These are phyloP conservation scores for Erebia ligea DNA, from an alignment of 2,888 invertebrate genomes.

Conservation along the genomic window DNA sequence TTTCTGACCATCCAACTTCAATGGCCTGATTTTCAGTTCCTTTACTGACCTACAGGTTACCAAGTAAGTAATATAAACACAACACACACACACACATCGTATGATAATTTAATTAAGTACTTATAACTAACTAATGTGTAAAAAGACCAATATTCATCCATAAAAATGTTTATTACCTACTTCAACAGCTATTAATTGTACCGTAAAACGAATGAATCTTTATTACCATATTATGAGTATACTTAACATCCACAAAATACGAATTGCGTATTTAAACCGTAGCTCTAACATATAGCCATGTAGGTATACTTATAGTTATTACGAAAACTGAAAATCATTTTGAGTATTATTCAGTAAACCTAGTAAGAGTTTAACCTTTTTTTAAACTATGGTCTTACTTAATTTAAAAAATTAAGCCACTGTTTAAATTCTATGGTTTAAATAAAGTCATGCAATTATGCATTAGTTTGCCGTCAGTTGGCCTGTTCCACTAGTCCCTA, in stretches of 20 bases:
- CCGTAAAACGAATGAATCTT: conserved; percentile 12
- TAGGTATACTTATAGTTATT: conserved; percentile 8
- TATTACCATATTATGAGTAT: not conserved
- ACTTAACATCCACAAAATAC: conserved; percentile 3
- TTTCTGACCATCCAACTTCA: no score
- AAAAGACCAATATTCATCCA: conserved; percentile 16
- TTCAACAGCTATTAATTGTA: conserved; percentile 45
- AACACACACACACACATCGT: no score
- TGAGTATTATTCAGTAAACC: conserved; percentile 7
- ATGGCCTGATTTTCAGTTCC: no score
- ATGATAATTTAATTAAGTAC: not conserved
- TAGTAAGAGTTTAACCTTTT: not conserved
- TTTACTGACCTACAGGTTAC: no score
- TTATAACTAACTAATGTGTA: not conserved
- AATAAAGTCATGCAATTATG: no score
- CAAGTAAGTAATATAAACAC: no score
- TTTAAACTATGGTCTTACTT: no score
- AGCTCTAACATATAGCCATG: not conserved
- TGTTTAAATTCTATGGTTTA: no score
- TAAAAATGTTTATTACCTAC: conserved; percentile 29
- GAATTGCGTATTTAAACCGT: conserved; percentile 2
- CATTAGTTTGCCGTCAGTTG: no score
- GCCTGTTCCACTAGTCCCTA: no score
- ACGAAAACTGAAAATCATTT: conserved; percentile 11
- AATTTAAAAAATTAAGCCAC: no score